These are phyloP conservation scores for Amia ocellicauda DNA, from an alignment of 2,113 vertebrate genomes.

Conservation along the genomic window DNA sequence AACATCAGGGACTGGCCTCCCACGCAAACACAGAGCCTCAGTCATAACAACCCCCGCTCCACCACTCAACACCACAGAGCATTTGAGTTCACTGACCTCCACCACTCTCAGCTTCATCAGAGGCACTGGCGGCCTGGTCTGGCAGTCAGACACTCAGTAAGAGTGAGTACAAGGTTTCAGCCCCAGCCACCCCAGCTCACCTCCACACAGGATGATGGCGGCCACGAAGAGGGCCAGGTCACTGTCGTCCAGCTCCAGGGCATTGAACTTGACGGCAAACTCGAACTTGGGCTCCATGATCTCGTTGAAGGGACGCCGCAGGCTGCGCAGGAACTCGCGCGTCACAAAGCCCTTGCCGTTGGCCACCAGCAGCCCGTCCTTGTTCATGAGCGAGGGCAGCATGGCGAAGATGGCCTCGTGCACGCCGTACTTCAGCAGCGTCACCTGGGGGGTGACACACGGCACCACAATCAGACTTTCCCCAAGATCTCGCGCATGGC, in stretches of 20 bases:
- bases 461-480: neutral
- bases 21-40: too few relatives aligned
- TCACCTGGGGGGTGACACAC: constrained; percentile 63
- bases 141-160: too few relatives aligned
- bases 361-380: constrained; percentile 93
- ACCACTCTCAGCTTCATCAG: too few relatives aligned
- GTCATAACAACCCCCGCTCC: too few relatives aligned
- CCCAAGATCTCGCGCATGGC: too few relatives aligned
- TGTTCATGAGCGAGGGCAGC: constrained; percentile 97
- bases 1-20: too few relatives aligned
- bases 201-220: constrained; percentile 96
- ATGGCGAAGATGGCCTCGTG: constrained; percentile 97
- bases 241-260: constrained; percentile 94
- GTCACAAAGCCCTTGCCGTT: constrained; percentile 94
- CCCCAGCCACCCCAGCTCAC: constrained; percentile 57
- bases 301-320: constrained; percentile 91
- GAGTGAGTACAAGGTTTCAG: neutral
- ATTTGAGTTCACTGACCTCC: too few relatives aligned
- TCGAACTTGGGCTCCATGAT: constrained; percentile 99
- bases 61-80: too few relatives aligned
- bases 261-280: constrained; percentile 96
- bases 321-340: constrained; percentile 91
- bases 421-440: constrained; percentile 92
- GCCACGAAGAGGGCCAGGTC: constrained; percentile 97
- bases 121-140: too few relatives aligned